These are phyloP conservation scores for Atta colombica DNA, from an alignment of 1,140 invertebrate genomes.

Conservation along the genomic window DNA sequence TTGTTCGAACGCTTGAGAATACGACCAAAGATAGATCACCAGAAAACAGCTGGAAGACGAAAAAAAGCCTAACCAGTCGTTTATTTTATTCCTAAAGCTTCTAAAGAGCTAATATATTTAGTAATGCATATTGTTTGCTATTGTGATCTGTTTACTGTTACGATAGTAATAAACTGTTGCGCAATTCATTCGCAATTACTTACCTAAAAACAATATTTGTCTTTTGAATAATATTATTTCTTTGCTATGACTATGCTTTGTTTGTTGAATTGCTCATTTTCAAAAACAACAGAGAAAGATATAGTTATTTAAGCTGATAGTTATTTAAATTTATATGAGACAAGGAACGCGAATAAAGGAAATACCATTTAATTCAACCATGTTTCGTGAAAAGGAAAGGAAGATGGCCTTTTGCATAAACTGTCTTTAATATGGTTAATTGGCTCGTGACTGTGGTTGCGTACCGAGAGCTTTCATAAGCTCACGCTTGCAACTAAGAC, in stretches of 20 bases:
- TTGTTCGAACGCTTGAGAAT: conserved; percentile 62
- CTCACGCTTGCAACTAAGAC: conserved; percentile 32
- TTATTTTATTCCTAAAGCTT: not conserved
- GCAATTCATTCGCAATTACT: not conserved
- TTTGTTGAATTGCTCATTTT: not conserved
- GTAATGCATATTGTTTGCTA: not conserved
- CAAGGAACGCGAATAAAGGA: not conserved
- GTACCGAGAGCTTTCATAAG: conserved; percentile 43
- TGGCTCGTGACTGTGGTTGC: conserved; percentile 35
- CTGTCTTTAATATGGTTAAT: conserved; percentile 42
- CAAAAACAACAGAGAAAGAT: not conserved
- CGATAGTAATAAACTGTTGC: not conserved
- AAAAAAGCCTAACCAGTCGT: conserved; percentile 10
- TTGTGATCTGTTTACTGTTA: not conserved
- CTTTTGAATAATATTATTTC: not conserved
- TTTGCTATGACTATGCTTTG: not conserved
- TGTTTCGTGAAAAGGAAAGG: not conserved
- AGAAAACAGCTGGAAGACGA: conserved; percentile 47
- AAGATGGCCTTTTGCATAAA: conserved; percentile 28
- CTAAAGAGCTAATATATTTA: not conserved
- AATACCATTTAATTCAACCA: conserved; percentile 19
- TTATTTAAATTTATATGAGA: not conserved
- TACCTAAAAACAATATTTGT: not conserved
- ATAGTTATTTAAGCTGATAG: not conserved
- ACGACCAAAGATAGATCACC: conserved; percentile 60